These are phyloP conservation scores for Hirtodrosophila alboralis DNA, from an alignment of 2,888 invertebrate species.

Conservation along the genomic window DNA sequence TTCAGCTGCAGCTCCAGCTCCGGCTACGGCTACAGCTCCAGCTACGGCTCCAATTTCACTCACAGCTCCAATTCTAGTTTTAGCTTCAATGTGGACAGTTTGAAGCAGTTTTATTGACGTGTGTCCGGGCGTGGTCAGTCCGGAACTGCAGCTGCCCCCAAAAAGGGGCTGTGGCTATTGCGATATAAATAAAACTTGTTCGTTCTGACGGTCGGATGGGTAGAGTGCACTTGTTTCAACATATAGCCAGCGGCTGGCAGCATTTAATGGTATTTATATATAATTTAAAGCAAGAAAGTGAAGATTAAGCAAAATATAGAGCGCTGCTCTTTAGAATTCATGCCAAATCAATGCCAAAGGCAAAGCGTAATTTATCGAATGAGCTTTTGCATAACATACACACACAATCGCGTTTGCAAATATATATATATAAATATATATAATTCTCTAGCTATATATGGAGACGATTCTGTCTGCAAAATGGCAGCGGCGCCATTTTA, in stretches of 20 bases:
- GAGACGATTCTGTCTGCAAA: conserved; percentile 46
- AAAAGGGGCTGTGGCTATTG: conserved; percentile 52
- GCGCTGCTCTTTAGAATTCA: conserved; percentile 51
- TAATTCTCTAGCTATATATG: conserved; percentile 5
- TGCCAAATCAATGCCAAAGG: conserved; percentile 61
- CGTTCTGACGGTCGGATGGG: conserved; percentile 19
- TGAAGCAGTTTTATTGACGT: conserved; percentile 77
- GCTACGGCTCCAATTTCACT: conserved; percentile 9
- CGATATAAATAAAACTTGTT: conserved; percentile 71
- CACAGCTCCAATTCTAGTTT: conserved; percentile 16
- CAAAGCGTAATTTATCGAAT: conserved; percentile 57
- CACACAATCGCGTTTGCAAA: conserved; percentile 4
- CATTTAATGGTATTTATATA: conserved; percentile 47
- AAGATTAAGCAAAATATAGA: conserved; percentile 1
- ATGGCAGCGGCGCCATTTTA: conserved; percentile 70
- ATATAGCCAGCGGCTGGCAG: conserved; percentile 46
- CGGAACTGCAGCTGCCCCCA: conserved; percentile 19
- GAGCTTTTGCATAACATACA: conserved; percentile 41
- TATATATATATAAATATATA: background rate
- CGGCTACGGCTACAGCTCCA: conserved; percentile 12
- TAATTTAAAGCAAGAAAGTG: conserved; percentile 9
- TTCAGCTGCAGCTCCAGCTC: conserved; percentile 13
- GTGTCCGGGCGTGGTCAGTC: conserved; percentile 68
- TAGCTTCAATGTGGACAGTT: conserved; percentile 72
- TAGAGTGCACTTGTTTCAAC: conserved; percentile 55